A percentile compares a stretch with the other conserved stretches of the same genome.
These are phyloP conservation scores for Myioborus miniatus DNA, from an alignment of 2,797 vertebrate species.

Conservation along the genomic window DNA sequence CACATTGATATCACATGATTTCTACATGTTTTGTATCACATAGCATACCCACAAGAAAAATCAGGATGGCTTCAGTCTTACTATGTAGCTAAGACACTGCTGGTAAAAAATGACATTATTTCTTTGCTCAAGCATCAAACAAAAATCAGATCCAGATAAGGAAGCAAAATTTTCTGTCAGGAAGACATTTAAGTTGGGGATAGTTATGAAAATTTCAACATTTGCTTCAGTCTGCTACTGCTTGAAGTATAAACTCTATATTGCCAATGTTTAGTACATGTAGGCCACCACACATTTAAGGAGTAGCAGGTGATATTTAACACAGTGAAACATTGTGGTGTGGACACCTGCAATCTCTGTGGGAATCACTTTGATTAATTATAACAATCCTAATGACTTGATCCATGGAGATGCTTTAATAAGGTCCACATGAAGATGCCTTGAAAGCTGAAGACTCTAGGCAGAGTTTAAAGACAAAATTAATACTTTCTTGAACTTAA, in stretches of 20 bases:
- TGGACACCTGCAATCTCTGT: not conserved
- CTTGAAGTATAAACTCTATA: not conserved
- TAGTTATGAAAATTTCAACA: not conserved
- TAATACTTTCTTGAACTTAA: not conserved
- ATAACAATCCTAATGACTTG: not conserved
- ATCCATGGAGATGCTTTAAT: not conserved
- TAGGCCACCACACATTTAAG: not conserved
- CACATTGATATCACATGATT: not conserved
- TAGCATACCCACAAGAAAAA: not conserved
- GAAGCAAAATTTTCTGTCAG: not conserved
- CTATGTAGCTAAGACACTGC: not conserved
- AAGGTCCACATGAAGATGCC: not conserved
- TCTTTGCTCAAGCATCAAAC: not conserved
- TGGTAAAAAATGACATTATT: not conserved
- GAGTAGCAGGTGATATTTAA: not conserved
- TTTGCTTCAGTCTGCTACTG: not conserved
- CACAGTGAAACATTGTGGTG: not conserved
- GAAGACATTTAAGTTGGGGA: not conserved
- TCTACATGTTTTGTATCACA: not conserved
- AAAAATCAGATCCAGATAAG: not conserved
- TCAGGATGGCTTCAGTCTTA: not conserved
- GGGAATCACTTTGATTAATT: not conserved
- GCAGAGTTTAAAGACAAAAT: not conserved
- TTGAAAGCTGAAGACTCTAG: not conserved
- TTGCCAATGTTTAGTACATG: not conserved